phyloP scores from a whole-genome alignment of 1,140 invertebrate genomes.

The Tribolium castaneum region DNA sequence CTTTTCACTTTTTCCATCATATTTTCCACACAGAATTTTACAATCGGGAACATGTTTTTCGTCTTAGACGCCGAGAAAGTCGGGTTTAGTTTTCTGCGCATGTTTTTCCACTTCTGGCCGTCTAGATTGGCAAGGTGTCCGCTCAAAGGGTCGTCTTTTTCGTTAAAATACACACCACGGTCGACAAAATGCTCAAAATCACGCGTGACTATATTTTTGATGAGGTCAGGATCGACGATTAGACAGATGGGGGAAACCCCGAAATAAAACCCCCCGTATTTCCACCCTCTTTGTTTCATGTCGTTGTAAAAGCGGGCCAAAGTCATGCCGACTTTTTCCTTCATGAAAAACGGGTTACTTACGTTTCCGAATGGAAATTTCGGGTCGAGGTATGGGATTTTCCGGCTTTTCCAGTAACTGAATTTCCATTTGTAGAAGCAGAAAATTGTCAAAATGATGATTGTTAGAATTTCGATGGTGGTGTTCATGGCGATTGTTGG shows the following conservation, averaged over 20 bases:
- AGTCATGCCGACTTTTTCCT: constrained; percentile 60
- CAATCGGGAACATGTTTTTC: constrained; percentile 59
- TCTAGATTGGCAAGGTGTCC: constrained; percentile 54
- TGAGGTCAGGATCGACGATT: constrained; percentile 66
- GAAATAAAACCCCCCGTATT: constrained; percentile 49
- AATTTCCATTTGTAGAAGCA: constrained; percentile 41
- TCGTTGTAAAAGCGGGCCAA: constrained; percentile 62
- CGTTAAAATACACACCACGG: constrained; percentile 57
- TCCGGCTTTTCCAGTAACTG: constrained; percentile 44
- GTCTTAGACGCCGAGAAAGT: constrained; percentile 62
- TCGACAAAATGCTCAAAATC: constrained; percentile 71
- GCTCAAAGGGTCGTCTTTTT: constrained; percentile 65
- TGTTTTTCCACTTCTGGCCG: constrained; percentile 60
- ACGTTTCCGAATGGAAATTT: constrained; percentile 47
- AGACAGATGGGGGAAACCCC: constrained; percentile 45
- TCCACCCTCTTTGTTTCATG: constrained; percentile 53
- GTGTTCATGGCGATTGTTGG: too few relatives aligned
- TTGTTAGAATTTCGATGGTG: too few relatives aligned
- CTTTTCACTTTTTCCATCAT: neutral
- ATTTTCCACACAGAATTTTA: neutral
- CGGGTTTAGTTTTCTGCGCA: constrained; percentile 52
- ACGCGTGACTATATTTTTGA: constrained; percentile 67
- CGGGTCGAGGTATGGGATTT: constrained; percentile 45
- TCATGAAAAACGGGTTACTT: neutral
- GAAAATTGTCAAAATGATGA: neutral